Evolutionary conservation across 2,797 vertebrate genomes (phyloP).

Genomic region (Halcyon chelicuti): DNA sequence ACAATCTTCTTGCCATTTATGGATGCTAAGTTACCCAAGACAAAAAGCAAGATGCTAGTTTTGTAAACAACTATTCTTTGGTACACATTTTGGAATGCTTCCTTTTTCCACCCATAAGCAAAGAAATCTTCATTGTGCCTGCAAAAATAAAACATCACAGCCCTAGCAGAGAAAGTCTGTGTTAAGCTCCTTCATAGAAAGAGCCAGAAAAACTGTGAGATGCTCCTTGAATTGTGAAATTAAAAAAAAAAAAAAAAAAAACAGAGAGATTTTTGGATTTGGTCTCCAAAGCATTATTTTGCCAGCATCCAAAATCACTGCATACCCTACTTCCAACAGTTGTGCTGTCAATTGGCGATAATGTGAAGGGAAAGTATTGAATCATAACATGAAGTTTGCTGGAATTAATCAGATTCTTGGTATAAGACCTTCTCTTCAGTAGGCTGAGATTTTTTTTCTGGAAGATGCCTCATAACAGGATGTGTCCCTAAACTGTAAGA

Average conservation of each 20-base stretch:
- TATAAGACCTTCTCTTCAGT: background rate
- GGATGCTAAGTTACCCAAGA: conserved; percentile 81
- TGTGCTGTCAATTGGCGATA: background rate
- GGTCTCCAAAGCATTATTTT: conserved; percentile 29
- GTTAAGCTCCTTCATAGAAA: conserved; percentile 33
- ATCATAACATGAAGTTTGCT: background rate
- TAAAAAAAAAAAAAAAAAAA: background rate
- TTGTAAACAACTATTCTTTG: conserved; percentile 79
- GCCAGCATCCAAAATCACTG: conserved; percentile 3
- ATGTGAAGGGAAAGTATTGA: background rate
- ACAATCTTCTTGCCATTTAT: conserved; percentile 78
- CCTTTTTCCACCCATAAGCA: conserved; percentile 30
- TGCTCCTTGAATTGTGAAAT: conserved; percentile 5
- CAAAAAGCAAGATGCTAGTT: conserved; percentile 76
- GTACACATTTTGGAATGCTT: conserved; percentile 62
- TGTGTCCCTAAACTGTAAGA: background rate
- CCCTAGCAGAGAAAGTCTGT: conserved; percentile 13
- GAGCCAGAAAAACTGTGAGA: conserved; percentile 23
- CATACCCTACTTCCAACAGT: background rate
- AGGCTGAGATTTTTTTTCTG: background rate
- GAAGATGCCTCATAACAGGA: background rate
- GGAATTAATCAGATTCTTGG: background rate
- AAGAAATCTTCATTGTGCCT: conserved; percentile 58
- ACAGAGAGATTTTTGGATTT: background rate
- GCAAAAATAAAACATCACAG: conserved; percentile 51